Conservation (phyloP, 2,113 vertebrate genomes). For the Xiphophorus couchianus region DNA sequence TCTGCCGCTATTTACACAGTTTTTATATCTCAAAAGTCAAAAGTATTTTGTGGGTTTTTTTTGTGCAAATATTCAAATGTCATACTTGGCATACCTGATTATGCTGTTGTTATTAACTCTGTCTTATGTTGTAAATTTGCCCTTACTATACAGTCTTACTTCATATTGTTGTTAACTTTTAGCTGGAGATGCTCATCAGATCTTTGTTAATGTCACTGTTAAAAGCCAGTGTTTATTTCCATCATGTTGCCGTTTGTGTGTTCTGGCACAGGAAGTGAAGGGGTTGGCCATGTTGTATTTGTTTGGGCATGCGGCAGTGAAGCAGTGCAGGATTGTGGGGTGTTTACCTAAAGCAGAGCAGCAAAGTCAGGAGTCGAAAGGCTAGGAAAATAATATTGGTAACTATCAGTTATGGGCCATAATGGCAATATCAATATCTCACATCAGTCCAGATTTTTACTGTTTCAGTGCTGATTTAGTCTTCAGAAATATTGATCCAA, state of each 20-base stretch:
- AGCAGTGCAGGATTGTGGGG: too few species aligned
- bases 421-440: not conserved
- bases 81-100: not conserved
- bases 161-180: not conserved
- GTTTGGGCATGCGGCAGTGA: too few species aligned
- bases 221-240: too few species aligned
- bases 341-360: too few species aligned
- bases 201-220: not conserved
- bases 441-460: not conserved
- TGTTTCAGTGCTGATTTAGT: conserved; percentile 14
- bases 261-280: too few species aligned
- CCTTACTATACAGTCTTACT: not conserved
- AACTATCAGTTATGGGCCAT: too few species aligned
- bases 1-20: not conserved
- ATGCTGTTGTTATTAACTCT: not conserved
- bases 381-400: not conserved
- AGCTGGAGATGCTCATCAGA: not conserved
- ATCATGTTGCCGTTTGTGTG: too few species aligned
- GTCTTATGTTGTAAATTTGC: not conserved
- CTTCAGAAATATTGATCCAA: conserved; percentile 20
- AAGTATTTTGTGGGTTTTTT: not conserved
- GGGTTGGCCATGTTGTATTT: too few species aligned
- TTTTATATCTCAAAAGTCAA: not conserved
- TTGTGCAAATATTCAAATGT: not conserved
- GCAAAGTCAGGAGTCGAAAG: not conserved